Conservation (phyloP, 2,797 vertebrate species). For the Chiloscyllium punctatum region DNA sequence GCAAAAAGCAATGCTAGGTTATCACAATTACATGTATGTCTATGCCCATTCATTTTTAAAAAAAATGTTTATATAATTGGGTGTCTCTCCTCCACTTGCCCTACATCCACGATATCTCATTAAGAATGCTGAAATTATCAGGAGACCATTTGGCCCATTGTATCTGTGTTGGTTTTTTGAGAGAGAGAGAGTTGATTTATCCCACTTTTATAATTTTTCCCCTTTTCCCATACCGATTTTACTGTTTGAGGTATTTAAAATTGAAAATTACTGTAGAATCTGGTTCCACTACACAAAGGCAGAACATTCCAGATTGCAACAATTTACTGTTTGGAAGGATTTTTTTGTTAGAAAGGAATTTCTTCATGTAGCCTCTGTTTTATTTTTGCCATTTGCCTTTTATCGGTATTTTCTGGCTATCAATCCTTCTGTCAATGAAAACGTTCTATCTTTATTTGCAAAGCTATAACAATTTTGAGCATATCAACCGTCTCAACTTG, state of each 20-base stretch:
- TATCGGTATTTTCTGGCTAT: neutral
- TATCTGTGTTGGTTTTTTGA: neutral
- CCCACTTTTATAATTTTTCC: neutral
- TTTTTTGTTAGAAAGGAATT: neutral
- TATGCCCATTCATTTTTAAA: neutral
- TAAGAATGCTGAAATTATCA: neutral
- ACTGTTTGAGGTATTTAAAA: neutral
- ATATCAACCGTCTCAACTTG: neutral
- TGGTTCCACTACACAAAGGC: neutral
- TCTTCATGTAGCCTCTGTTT: neutral
- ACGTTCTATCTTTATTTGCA: neutral
- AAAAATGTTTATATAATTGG: neutral
- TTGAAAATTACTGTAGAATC: neutral
- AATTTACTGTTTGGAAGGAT: too few species aligned
- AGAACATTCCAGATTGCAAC: neutral
- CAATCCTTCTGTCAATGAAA: neutral
- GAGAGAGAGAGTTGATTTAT: neutral
- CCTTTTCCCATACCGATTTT: neutral
- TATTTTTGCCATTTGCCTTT: neutral
- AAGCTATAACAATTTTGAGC: neutral
- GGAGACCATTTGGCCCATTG: neutral
- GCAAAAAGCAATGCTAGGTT: neutral
- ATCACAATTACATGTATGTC: neutral
- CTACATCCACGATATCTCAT: neutral
- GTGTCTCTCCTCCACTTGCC: neutral